Evolutionary conservation across 2,888 invertebrate genomes (phyloP), one percentile per base, ranked within the genome.

Genomic region (Pyrgus malvae): DNA sequence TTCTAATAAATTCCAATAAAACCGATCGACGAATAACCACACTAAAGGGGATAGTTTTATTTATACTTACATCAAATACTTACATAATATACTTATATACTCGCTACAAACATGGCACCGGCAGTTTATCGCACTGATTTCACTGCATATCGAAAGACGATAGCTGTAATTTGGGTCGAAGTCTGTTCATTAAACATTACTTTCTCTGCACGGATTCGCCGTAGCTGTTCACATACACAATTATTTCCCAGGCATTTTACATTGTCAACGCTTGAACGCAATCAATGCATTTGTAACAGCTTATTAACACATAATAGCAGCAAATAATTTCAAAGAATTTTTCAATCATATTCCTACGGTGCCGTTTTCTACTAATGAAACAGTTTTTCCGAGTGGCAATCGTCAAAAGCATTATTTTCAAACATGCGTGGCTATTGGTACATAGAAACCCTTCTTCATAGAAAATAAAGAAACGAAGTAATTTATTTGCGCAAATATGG

Each of bases 101-200:
- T 29, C 48, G 19, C 40, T 14, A 49, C 49, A 31, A 49, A 31
- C 31, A 31, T 16, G 40, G 27, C 27, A 40, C 40, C 17, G 31
- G 19, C 51, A 42, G 45, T 59, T 63, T 61, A 67, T 65, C 68
- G 63, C 64, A 65, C 48, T 58, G 68, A 70, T 75, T 76, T 75
- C 71, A 66, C 71, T 66, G 63, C 64, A 64, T 63, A 69, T 64
- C 63, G 64, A 71, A 70, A 72, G 69, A 67, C 64, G 64, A 69
- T 68, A 66, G 69, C 61, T 59, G 64, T 66, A 74, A 79, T 80
- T 81, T 72, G 67, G 76, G 75, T 72, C 72, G 66, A 65, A 66
- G 67, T 58, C 67, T 64, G 73, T 78, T 76, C 73, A 78, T 74
- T 74, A 71, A 74, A 74, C 70, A 72, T 72, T 60, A 76, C 80